Conservation (phyloP, 2,888 invertebrate species). For the Nemoura dubitans region DNA sequence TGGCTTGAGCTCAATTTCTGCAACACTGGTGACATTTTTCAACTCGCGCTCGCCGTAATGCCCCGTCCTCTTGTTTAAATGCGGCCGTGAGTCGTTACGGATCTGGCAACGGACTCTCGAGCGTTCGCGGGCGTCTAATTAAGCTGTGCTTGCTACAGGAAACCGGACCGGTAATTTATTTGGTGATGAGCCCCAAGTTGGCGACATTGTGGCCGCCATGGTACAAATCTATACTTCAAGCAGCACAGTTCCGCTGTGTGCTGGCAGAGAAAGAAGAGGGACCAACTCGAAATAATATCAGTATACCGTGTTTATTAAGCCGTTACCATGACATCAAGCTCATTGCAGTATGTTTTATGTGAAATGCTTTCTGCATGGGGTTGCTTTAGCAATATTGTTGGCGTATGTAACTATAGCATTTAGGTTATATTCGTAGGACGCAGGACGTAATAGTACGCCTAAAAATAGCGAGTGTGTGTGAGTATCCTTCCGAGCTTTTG, state of each 20-base stretch:
- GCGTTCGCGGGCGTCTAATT: constrained; percentile 24
- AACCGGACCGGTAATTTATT: constrained; percentile 43
- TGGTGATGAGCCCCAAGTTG: constrained; percentile 41
- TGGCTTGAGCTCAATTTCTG: neutral
- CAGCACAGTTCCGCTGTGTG: neutral
- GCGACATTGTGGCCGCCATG: constrained; percentile 24
- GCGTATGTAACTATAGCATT: neutral
- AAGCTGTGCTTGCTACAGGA: constrained; percentile 41
- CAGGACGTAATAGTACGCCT: neutral
- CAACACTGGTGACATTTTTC: neutral
- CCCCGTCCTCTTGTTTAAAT: neutral
- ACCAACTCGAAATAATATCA: neutral
- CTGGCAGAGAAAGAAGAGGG: neutral
- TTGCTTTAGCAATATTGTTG: neutral
- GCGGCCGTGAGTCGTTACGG: neutral
- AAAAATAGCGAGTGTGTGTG: neutral
- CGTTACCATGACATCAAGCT: neutral
- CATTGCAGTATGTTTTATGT: neutral
- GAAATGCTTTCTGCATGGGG: neutral
- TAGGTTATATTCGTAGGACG: neutral
- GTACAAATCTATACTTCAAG: constrained; percentile 28
- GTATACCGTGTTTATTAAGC: constrained; percentile 15
- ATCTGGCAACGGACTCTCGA: constrained; percentile 10
- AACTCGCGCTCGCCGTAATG: neutral
- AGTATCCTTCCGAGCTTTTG: neutral